Conservation (phyloP, 2,797 vertebrate species). For the Mormyrops attenuatus region DNA sequence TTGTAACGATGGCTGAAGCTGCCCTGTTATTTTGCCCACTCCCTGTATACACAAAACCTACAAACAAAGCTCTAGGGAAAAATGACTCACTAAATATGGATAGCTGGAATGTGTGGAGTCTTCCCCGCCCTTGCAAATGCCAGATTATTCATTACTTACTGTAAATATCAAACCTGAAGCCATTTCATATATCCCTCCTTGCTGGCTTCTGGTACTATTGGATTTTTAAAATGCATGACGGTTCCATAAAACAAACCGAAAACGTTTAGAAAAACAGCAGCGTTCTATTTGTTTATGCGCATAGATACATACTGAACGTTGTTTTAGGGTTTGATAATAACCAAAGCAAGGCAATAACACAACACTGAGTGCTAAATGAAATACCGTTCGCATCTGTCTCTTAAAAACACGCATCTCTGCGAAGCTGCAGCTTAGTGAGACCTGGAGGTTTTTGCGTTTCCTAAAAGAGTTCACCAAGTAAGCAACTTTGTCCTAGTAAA, state of each 20-base stretch:
- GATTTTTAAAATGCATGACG: neutral
- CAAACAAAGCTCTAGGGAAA: neutral
- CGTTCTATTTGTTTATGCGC: neutral
- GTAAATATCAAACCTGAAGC: neutral
- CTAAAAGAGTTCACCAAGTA: neutral
- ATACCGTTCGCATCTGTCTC: neutral
- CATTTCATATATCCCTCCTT: neutral
- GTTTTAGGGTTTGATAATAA: neutral
- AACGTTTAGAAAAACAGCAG: neutral
- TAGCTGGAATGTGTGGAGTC: neutral
- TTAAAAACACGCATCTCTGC: neutral
- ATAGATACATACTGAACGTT: neutral
- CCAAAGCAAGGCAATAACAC: neutral
- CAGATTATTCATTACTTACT: neutral
- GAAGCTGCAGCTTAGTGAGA: neutral
- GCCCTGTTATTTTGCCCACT: neutral
- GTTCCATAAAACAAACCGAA: neutral
- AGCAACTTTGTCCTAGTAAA: neutral
- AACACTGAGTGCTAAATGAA: constrained; percentile 6
- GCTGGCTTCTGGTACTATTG: neutral
- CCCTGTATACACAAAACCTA: neutral
- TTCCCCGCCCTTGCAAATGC: neutral
- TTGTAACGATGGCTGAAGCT: neutral
- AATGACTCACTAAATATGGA: constrained; percentile 4
- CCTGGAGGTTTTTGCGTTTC: neutral